Percentiles rank a stretch among this genome's conserved stretches.
Conservation (phyloP, 2,797 vertebrate genomes). For the Staurois parvus region DNA sequence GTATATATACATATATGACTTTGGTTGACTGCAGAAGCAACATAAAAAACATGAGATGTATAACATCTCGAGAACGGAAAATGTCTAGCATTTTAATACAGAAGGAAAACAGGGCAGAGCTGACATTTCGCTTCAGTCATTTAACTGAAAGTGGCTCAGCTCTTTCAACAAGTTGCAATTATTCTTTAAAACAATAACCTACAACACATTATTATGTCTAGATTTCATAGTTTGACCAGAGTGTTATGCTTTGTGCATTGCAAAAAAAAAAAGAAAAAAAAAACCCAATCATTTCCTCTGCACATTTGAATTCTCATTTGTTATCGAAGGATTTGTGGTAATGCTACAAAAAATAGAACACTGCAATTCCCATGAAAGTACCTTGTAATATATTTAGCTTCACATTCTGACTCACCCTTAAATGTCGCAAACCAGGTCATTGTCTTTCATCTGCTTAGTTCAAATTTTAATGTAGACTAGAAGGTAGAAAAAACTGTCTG, state of each 20-base stretch:
- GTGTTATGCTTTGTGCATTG: constrained; percentile 3
- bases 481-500: constrained; percentile 13
- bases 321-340: constrained; percentile 10
- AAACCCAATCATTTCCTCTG: constrained; percentile 10
- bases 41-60: not conserved
- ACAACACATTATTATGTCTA: constrained; percentile 19
- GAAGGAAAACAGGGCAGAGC: constrained; percentile 21
- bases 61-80: constrained; percentile 24
- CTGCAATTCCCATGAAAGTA: not conserved
- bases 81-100: constrained; percentile 1
- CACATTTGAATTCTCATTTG: constrained; percentile 2
- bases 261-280: not conserved
- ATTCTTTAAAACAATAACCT: constrained; percentile 34
- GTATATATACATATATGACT: no score
- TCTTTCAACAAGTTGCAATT: constrained; percentile 48
- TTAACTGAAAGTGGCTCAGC: constrained; percentile 16
- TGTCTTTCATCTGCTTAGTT: constrained; percentile 12
- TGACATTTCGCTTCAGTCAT: constrained; percentile 42
- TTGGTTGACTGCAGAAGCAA: no score
- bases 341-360: constrained; percentile 10
- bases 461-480: constrained; percentile 33
- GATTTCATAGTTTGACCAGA: constrained; percentile 6
- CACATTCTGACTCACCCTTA: constrained; percentile 24
- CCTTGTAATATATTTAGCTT: constrained; percentile 32
- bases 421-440: constrained; percentile 29